Evolutionary conservation across 2,113 vertebrate species (phyloP).

Genomic region (Mormyrus iriodes): DNA sequence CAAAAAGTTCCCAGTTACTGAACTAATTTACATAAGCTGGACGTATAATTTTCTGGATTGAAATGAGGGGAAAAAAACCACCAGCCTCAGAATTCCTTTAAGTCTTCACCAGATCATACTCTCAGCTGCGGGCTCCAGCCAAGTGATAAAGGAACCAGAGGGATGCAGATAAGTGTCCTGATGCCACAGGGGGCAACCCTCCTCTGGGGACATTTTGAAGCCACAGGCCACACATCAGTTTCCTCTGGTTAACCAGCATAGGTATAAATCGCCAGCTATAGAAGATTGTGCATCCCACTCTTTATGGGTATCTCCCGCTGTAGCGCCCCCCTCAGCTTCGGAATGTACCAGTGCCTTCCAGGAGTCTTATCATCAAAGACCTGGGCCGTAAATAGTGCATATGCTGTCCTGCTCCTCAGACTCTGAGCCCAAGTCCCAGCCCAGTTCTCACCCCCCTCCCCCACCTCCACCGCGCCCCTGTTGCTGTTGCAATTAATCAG

Average conservation of each 20-base stretch:
- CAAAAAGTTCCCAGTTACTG: not conserved
- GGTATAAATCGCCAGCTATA: not conserved
- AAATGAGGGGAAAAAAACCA: not conserved
- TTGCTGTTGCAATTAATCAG: slow-evolving; percentile 14
- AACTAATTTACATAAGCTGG: not conserved
- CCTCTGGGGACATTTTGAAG: not conserved
- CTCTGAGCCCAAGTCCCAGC: not conserved
- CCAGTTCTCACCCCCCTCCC: not conserved
- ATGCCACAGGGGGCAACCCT: not conserved
- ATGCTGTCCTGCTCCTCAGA: not conserved
- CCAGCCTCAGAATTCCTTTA: not conserved
- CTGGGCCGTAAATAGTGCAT: not conserved
- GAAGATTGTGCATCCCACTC: not conserved
- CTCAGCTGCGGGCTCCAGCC: not conserved
- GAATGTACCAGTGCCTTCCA: not conserved
- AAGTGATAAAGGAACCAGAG: not conserved
- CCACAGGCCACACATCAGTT: not conserved
- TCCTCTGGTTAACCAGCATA: slow-evolving; percentile 12
- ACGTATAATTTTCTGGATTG: not conserved
- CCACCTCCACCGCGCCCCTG: too few relatives aligned
- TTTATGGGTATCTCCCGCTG: not conserved
- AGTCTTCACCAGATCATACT: not conserved
- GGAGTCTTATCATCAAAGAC: not conserved
- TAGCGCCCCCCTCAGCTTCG: not conserved
- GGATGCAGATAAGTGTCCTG: not conserved